A percentile compares a stretch with the other conserved stretches of the same genome.
Evolutionary conservation across 2,113 vertebrate species (phyloP).

Genomic region (Halcyon senegalensis): DNA sequence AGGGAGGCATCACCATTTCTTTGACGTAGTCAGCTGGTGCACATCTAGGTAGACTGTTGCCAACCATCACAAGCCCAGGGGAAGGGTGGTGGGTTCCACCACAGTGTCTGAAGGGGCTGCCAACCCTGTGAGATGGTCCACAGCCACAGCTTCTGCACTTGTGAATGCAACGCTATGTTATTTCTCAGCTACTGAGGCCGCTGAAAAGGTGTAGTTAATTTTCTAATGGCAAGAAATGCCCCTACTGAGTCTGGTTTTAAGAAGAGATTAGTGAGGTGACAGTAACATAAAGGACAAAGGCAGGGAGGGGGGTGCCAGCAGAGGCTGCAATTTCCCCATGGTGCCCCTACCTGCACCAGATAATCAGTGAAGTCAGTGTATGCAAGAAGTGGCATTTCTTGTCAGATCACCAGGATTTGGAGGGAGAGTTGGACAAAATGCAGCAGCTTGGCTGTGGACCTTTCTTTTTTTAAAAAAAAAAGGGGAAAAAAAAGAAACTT

Average conservation of each 20-base stretch:
- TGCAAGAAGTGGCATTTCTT: conserved; percentile 17
- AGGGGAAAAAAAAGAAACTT: conserved; percentile 34
- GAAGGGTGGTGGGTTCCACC: neutral
- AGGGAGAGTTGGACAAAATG: neutral
- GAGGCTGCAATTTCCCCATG: neutral
- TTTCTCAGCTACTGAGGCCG: conserved; percentile 1
- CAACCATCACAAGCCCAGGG: neutral
- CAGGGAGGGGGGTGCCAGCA: neutral
- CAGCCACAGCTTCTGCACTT: conserved; percentile 49
- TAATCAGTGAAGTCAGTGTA: neutral
- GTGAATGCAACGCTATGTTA: neutral
- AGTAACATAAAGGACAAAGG: neutral
- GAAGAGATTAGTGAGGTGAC: neutral
- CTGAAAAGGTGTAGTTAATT: neutral
- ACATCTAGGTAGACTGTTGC: neutral
- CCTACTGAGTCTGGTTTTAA: neutral
- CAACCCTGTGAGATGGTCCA: conserved; percentile 66
- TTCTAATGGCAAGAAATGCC: conserved; percentile 34
- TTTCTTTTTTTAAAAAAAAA: conserved; percentile 49
- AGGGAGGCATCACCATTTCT: neutral
- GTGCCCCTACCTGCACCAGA: neutral
- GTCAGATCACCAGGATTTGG: neutral
- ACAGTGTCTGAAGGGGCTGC: neutral
- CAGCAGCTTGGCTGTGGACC: conserved; percentile 63
- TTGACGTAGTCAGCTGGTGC: neutral